Evolutionary conservation across 53 echinoderm and acorn worm species (phyloP), one percentile per base, ranked within the genome.

Genomic region (Holothuria leucospilota): DNA sequence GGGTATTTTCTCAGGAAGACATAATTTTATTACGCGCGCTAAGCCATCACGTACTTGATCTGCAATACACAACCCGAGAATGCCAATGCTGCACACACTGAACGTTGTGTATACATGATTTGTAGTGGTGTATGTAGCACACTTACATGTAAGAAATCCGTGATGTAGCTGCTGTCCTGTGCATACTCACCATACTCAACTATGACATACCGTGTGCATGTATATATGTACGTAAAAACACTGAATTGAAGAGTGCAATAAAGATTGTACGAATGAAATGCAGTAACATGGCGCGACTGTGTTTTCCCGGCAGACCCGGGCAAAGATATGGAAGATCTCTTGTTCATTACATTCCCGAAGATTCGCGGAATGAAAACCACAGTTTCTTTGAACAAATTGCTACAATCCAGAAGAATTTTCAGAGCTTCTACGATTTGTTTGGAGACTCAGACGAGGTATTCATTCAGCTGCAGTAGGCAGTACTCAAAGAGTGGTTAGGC

Each of bases 381-480:
- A 77, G 78, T 14, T 94, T 92, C 87, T 94, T 94, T 68, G 94
- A 92, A 81, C 89, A 87, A 78, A 94, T 94, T 79, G 94, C 94
- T 46, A 90, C 88, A 41, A 96, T 96, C 72, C 96, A 94, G 91
- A 87, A 89, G 61, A 94, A 94, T 93, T 89, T 96, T 84, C 92
- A 89, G 90, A 86, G 92, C 87, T 96, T 96, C 86, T 94, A 94
- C 59, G 96, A 96, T 71, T 85, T 93, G 9, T 94, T 96, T 82
- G 96, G 96, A 25, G 96, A 96, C 27, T 96, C 96, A 11, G 96
- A 96, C 87, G 96, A 96, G 96, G 96, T 96, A 89, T 18, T 56
- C 8, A 49, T 49, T 49, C 49, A 49, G 49, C 13, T 34, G 34
- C 34, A 34, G 34, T 34, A 1, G 34, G n/a, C n/a, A n/a, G n/a